Percentiles rank a stretch among this genome's conserved stretches.
These are phyloP conservation scores for Trachurus trachurus DNA, from an alignment of 2,797 vertebrate genomes.

Conservation along the genomic window DNA sequence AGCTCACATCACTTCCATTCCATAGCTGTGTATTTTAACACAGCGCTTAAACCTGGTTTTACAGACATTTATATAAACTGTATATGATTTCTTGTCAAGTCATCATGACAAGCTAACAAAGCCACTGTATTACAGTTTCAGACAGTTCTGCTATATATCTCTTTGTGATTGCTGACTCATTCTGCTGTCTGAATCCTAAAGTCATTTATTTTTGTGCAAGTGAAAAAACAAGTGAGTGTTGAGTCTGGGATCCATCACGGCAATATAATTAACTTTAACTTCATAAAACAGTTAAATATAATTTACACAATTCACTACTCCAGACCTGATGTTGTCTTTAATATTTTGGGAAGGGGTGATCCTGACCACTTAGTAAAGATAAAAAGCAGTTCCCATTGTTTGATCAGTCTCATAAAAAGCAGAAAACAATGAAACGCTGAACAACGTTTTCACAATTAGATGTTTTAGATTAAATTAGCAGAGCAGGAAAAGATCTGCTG, in stretches of 20 bases:
- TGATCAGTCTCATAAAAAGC: neutral
- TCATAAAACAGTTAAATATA: neutral
- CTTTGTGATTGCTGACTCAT: neutral
- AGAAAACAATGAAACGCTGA: neutral
- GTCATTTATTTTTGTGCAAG: neutral
- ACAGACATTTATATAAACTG: no score
- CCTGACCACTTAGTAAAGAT: neutral
- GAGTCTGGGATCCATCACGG: neutral
- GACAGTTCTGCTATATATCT: neutral
- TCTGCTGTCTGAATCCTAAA: neutral
- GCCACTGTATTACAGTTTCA: neutral
- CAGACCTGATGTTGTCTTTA: neutral
- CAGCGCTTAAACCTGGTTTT: neutral
- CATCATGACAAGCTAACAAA: neutral
- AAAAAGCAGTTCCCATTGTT: neutral
- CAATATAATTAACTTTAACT: neutral
- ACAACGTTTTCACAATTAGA: neutral
- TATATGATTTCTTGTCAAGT: neutral
- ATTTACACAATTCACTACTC: neutral
- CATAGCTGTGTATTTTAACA: neutral
- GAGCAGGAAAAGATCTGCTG: neutral
- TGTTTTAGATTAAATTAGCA: neutral
- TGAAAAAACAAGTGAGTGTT: neutral
- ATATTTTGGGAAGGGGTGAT: neutral
- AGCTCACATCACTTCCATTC: no score